These are phyloP conservation scores for Cordilura impudica DNA, from an alignment of 2,888 invertebrate species.

Conservation along the genomic window DNA sequence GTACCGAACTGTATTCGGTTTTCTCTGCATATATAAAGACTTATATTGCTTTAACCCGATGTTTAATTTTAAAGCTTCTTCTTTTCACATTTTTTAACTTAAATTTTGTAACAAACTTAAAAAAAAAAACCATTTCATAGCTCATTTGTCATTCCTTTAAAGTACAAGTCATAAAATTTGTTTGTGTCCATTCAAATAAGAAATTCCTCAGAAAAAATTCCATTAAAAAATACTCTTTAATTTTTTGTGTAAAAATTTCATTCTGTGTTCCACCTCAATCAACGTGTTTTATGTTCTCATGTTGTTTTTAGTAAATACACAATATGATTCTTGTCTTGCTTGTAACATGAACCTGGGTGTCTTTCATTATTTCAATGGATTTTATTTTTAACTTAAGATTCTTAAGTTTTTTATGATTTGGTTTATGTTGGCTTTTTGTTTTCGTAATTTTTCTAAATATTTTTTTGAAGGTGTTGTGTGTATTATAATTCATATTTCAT, in stretches of 20 bases:
- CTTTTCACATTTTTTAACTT: not conserved
- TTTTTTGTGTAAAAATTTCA: not conserved
- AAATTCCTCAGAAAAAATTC: not conserved
- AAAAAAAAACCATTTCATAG: conserved; percentile 17
- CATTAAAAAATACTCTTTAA: not conserved
- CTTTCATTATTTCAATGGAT: conserved; percentile 34
- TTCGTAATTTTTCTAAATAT: not conserved
- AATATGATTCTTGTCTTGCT: conserved; percentile 32
- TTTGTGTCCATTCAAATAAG: not conserved
- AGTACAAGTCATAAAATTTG: conserved; percentile 51
- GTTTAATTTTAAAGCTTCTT: not conserved
- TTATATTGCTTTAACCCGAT: conserved; percentile 10
- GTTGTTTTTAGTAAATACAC: not conserved
- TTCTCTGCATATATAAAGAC: not conserved
- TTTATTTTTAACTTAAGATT: conserved; percentile 1
- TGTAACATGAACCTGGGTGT: conserved; percentile 52
- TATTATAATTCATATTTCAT: conserved; percentile 27
- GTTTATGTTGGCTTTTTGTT: conserved; percentile 4
- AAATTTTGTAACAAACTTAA: not conserved
- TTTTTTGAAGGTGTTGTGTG: conserved; percentile 20
- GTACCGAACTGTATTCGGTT: too few relatives aligned
- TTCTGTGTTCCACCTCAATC: not conserved
- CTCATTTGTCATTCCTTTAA: conserved; percentile 59
- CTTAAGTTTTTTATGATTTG: conserved; percentile 15
- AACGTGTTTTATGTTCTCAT: not conserved